A percentile compares a stretch with the other conserved stretches of the same genome.
phyloP scores from a whole-genome alignment of 1,140 invertebrate genomes.

The Drosophila truncata region DNA sequence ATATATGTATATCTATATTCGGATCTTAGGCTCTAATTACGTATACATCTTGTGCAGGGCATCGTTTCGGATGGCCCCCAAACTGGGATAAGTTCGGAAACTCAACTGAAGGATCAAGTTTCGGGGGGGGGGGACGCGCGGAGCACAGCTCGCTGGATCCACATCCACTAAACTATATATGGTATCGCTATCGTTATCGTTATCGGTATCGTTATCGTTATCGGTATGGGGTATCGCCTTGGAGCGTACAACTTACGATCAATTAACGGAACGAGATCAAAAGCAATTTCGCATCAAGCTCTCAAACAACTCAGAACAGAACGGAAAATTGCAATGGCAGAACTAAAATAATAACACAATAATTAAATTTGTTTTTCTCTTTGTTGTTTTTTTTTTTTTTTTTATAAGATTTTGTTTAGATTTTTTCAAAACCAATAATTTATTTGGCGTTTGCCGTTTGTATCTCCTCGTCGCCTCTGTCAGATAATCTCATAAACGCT shows the following conservation, averaged over 20 bases:
- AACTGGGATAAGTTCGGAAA: conserved; percentile 50
- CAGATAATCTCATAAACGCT: conserved; percentile 80
- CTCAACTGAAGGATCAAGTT: conserved; percentile 56
- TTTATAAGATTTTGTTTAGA: conserved; percentile 40
- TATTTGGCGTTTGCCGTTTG: conserved; percentile 65
- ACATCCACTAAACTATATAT: conserved; percentile 55
- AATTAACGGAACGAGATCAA: conserved; percentile 81
- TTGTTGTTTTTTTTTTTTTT: conserved; percentile 39
- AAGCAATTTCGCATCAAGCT: conserved; percentile 57
- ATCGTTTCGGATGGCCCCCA: conserved; percentile 53
- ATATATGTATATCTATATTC: conserved; percentile 50
- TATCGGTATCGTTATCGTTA: conserved; percentile 41
- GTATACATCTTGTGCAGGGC: conserved; percentile 84
- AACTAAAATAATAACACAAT: conserved; percentile 81
- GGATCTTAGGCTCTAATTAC: conserved; percentile 81
- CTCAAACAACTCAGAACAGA: conserved; percentile 34
- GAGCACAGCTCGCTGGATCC: conserved; percentile 67
- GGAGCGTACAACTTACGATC: conserved; percentile 65
- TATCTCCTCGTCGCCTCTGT: conserved; percentile 42
- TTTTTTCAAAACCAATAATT: conserved; percentile 84
- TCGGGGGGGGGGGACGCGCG: conserved; percentile 20
- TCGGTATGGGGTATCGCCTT: conserved; percentile 25
- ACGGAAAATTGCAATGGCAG: conserved; percentile 25
- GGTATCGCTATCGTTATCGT: conserved; percentile 48
- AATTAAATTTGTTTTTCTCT: conserved; percentile 53